Base-by-base conservation (phyloP, 1,140 invertebrate genomes). In the Pachyrhynchus sulphureomaculatus region DNA sequence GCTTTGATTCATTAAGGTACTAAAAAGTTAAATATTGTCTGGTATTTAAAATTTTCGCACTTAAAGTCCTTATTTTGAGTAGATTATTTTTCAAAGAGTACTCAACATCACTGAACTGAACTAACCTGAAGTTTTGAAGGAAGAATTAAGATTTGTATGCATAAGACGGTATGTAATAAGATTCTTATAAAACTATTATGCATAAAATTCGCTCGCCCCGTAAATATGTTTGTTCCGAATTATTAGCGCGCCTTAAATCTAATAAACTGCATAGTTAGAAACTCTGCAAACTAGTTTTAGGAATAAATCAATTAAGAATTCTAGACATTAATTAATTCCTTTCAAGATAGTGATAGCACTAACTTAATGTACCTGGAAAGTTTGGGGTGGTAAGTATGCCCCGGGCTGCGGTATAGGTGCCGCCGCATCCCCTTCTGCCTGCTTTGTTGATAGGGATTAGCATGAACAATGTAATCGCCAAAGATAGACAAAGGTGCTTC, bases 351-450 rank as follows among this genome's bases (percentile, higher is more conserved):
- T 36, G 33, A 33, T 52, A 29, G 47, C 17, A 49, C 12, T 49
- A 49, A 49, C 32, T 32, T 49, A 24, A 49, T 49, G 33, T 49
- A 49, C 83, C 77, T 0, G 93, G 93, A 68, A 95, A 95, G 69
- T 88, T 86, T 0, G 92, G 91, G 1, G 91, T 94, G 26, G 87
- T 82, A 23, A 96, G 86, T 36, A 88, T 76, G 1, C 90, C 90
- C 18, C 81, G 79, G 0, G 81, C 78, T 0, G 78, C 81, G 4
- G 82, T 84, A 12, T 88, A 75, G 4, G 80, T 76, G 1, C 84
- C 86, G 0, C 88, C 87, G 65, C 89, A 91, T 33, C 15, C 39
- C 24, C 51, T 57, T 72, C 61, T 54, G 68, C 42, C 69, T 39
- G 47, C 65, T 45, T 13, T 52, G 9, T 15, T 48, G 23, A 5